Evolutionary conservation across 1,140 invertebrate genomes (phyloP), one percentile per base, ranked within the genome.

Genomic region (Diachasmimorpha longicaudata): DNA sequence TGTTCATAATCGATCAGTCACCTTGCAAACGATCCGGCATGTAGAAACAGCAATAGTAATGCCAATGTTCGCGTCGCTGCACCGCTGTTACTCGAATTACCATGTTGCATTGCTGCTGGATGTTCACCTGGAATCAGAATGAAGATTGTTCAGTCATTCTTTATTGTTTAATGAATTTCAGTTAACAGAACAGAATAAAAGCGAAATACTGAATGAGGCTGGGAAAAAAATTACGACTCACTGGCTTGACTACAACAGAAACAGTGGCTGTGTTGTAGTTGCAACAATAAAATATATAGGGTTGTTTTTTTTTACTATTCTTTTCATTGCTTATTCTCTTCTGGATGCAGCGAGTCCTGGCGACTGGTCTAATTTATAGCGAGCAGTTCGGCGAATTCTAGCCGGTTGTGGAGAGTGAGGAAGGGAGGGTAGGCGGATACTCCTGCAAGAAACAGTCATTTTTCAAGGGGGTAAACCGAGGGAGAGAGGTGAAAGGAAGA

Each of bases 51-150:
- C 69, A 86, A 79, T n/a, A 87, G 79, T 69, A 87, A 80, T 31
- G 85, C 85, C 13, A 87, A 78, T 13, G 87, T 86, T 21, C 85
- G 82, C 70, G 86, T 86, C 14, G 86, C 83, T 10, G 85, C 84
- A 39, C 87, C 88, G 76, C 86, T 87, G 74, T 88, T 89, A 79
- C 90, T 90, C 75, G 90, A 91, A 80, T 91, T 91, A 2, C 91
- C 91, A 75, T 92, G 91, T 79, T 92, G 91, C 90, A 92, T 92
- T 14, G 91, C 91, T 8, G 91, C 91, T 14, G 91, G 91, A 84
- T 92, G 90, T 79, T 92, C 91, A 37, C 91, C 91, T 92, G 88
- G 55, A 46, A 69, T 69, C 23, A 67, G 39, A 63, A 36, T 58
- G 66, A 55, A 4, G 48, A 71, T 72, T 42, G 11, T 13, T n/a